Base-by-base conservation (phyloP, 2,797 vertebrate genomes). In the Oceanodroma leucorhoa region DNA sequence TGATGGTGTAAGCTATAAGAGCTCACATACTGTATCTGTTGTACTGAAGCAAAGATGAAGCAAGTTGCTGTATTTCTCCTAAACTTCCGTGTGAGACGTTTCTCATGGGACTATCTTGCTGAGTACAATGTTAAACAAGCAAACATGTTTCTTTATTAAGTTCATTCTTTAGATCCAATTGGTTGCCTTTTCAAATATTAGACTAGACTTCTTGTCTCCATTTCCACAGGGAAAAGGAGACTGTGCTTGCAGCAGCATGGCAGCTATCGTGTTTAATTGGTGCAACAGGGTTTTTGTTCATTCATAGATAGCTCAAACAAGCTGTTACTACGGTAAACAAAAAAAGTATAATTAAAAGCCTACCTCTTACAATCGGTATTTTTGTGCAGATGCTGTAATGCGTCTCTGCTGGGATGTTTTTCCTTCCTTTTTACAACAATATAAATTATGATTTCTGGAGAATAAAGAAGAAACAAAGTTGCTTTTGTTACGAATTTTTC, bases 221-320 rank as follows among this genome's bases (percentile, higher is more conserved):
- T 96, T 86, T 92, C 77, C 78, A 38, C 4, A 45, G 71, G 46
- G 76, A 81, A 89, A 60, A 82, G 73, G 53, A 89, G 77, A 61
- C 90, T 66, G 81, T 96, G 86, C 89, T 85, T 85, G 57, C 88
- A 88, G 71, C 83, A 14, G 46, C 69, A 17, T 51, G 72, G 93
- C 8, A 22, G 17, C 78, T 73, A 5, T 90, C 32, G 0, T 71
- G 67, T 94, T 95, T 93, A 91, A 84, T 69, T 90, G 89, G 41
- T 88, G 98, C 96, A 98, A 94, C 89, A 96, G 87, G 45, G 86
- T 6, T 87, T 96, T 92, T 98, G 93, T 98, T 95, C 96, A 16
- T 79, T 97, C 66, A 93, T 87, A 7, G 55, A 94, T 92, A 77
- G 73, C 92, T 95, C 96, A 97, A 97, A 94, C 89, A 45, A 71